Evolutionary conservation across 2,797 vertebrate genomes (phyloP).

Genomic region (Gymnoscopelus braueri): DNA sequence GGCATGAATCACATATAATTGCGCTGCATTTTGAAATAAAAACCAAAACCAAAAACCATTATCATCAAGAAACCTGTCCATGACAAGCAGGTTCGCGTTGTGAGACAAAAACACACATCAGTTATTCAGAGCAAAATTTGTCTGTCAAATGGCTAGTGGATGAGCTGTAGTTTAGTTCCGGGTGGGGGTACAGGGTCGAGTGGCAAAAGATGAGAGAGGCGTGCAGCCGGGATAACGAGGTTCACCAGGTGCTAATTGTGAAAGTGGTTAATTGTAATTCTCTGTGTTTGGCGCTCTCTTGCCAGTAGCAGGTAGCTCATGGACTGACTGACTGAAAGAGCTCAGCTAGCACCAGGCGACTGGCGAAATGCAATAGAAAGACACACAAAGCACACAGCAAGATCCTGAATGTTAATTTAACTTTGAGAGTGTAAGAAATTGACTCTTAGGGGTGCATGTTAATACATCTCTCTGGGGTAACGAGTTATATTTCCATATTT

Average conservation of each 20-base stretch:
- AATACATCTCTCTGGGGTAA: background rate
- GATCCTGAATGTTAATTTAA: no score
- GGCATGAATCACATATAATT: slow-evolving; percentile 37
- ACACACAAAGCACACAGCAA: no score
- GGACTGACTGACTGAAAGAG: background rate
- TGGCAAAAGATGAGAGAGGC: no score
- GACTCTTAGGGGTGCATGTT: background rate
- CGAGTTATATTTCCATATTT: background rate
- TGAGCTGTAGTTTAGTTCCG: background rate
- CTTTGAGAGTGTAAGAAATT: no score
- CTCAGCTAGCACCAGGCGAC: no score
- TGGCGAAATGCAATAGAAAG: no score
- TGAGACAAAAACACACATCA: slow-evolving; percentile 17
- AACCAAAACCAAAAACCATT: slow-evolving; percentile 21
- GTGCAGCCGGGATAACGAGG: no score
- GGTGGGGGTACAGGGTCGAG: no score
- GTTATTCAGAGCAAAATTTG: background rate
- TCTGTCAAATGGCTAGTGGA: background rate
- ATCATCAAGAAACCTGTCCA: slow-evolving; percentile 54
- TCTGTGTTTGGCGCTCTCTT: no score
- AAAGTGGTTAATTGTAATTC: no score
- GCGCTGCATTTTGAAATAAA: slow-evolving; percentile 20
- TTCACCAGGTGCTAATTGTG: no score
- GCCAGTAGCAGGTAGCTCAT: no score
- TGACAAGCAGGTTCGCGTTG: slow-evolving; percentile 43